Percentiles rank a stretch among this genome's conserved stretches.
phyloP scores from a whole-genome alignment of 2,797 vertebrate genomes.

The Takifugu rubripes region DNA sequence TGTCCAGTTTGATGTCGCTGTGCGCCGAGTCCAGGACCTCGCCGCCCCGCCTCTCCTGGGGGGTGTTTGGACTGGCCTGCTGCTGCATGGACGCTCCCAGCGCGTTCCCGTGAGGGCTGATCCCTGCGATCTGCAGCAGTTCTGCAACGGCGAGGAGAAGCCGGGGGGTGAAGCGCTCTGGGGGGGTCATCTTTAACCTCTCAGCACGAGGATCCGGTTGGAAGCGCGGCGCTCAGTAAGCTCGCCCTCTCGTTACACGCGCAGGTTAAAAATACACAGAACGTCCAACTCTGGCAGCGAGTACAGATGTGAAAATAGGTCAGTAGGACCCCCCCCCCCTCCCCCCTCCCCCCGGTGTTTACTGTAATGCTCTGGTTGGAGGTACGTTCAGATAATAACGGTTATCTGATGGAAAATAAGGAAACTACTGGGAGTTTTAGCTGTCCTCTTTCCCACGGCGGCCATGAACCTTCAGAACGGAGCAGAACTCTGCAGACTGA shows the following conservation, averaged over 20 bases:
- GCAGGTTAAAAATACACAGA: constrained; percentile 50
- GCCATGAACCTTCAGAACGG: background rate
- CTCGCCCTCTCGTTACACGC: too few relatives aligned
- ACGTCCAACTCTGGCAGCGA: constrained; percentile 14
- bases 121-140: constrained; percentile 94
- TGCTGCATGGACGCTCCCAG: constrained; percentile 95
- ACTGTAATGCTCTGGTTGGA: background rate
- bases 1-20: constrained; percentile 93
- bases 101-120: constrained; percentile 93
- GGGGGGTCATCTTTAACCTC: background rate
- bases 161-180: background rate
- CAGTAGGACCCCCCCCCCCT: constrained; percentile 26
- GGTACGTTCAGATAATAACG: background rate
- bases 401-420: too few relatives aligned
- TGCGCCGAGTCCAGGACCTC: constrained; percentile 91
- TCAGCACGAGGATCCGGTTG: background rate
- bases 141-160: constrained; percentile 71
- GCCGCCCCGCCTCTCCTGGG: constrained; percentile 90
- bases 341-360: background rate
- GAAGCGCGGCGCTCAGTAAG: constrained; percentile 4
- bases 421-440: too few relatives aligned
- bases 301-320: constrained; percentile 53
- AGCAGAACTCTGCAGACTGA: constrained; percentile 55
- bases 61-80: constrained; percentile 88
- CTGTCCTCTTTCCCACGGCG: too few relatives aligned